Conservation (phyloP, 2,113 vertebrate genomes). For the Empidonax alnorum region DNA sequence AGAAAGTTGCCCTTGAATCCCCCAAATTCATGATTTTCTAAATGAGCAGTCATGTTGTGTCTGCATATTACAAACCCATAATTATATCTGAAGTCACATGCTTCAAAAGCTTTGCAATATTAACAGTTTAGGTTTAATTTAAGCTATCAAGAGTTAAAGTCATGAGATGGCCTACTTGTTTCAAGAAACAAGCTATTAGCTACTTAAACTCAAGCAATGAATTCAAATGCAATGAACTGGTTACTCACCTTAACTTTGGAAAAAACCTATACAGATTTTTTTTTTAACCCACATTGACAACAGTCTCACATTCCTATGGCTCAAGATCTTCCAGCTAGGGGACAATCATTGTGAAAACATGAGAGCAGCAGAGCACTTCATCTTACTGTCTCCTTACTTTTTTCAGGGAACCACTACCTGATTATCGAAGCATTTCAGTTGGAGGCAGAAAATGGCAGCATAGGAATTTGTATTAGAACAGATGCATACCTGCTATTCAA, state of each 20-base stretch:
- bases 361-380: background rate
- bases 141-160: conserved; percentile 3
- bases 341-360: background rate
- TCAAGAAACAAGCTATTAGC: background rate
- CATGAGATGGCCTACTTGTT: background rate
- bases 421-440: background rate
- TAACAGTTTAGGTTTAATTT: background rate
- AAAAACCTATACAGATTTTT: background rate
- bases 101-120: conserved; percentile 10
- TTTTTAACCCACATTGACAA: background rate
- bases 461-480: background rate
- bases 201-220: background rate
- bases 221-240: background rate
- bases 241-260: background rate
- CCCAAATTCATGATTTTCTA: conserved; percentile 8
- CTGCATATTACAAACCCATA: background rate
- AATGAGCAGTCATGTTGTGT: background rate
- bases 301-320: background rate
- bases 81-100: background rate
- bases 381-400: background rate
- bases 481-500: background rate
- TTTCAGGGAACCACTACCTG: background rate
- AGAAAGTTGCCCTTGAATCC: conserved; percentile 38
- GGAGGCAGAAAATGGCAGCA: background rate
- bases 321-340: background rate